Base-by-base conservation (phyloP, 2,888 invertebrate species). In the Protodeltote pygarga region DNA sequence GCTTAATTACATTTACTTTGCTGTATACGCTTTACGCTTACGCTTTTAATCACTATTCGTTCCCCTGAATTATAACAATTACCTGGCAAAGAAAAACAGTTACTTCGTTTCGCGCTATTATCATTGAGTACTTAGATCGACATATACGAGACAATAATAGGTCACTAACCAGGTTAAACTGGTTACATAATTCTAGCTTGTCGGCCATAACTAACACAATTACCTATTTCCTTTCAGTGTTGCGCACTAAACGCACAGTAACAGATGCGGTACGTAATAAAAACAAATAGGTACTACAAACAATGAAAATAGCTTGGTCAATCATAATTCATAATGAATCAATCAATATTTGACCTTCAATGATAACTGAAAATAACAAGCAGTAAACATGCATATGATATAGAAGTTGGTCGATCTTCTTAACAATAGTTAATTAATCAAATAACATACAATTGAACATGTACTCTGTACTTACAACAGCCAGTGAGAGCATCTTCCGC, bases 401-500 rank as follows among this genome's bases (percentile, higher is more conserved):
- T 6, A 19, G 28, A 5, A 15, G 20, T 10, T 27, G 8, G 27
- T 44, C 19, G 5, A 39, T 19, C 5, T 2, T 3, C 17, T 6
- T 23, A 28, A 38, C 19, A 45, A 31, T 20, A 6, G 35, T 9
- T 41, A 17, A 28, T 39, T 42, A 16, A 39, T 37, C 19, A 17
- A 41, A 27, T 37, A 19, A 15, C 10, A 14, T 13, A 29, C 14
- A 14, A 13, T 24, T 8, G 10, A 24, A 10, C 3, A 5, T 5
- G 11, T 20, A 40, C 20, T 24, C 25, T 8, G 6, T 28, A 58
- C 93, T 93, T 91, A 96, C 96, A 96, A 81, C 94, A 85, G 73
- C 95, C 95, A 66, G 79, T 68, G 41, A 95, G 92, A 15, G 96
- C 96, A 86, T 98, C 98, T 85, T 98, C 98, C 19, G 98, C 97